Base-by-base conservation (phyloP, 2,113 vertebrate genomes). In the Protobothrops flavoviridis region DNA sequence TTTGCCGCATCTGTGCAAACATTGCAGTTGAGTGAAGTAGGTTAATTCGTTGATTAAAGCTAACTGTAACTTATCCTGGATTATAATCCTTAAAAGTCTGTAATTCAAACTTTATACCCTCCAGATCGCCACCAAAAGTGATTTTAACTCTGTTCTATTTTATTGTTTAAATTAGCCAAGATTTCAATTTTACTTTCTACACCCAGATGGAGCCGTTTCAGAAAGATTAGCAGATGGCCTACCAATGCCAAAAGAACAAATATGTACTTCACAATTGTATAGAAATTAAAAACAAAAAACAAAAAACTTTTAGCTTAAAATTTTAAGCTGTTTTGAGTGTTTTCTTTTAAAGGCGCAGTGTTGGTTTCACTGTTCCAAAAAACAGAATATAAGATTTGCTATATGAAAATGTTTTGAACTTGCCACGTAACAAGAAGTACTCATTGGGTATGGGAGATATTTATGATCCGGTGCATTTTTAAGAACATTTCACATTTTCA, bases 211-310 rank as follows among this genome's bases (percentile, higher is more conserved):
- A 96, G 94, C 90, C 94, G 87, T 97, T 97, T 97, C 93, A 95
- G 95, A 96, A 96, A 96, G 95, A 95, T 1, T 91, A 95, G 96
- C 95, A 94, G 92, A 96, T 93, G 91, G 97, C 97, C 97, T 97
- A 96, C 96, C 33, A 95, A 97, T 96, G 96, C 95, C 97, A 96
- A 97, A 97, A 97, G 97, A 94, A 94, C 96, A 96, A 97, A 97
- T 95, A 93, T 97, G 96, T 96, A 95, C 96, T 98, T 98, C 97
- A 96, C 96, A 96, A 94, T 97, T 98, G 96, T 98, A 97, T 96
- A 97, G 97, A 98, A 98, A 87, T 92, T 98, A 98, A 98, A 98
- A 98, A n/a, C n/a, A 97, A 98, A 94, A 94, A 48, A 6, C 45
- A 48, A 48, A 48, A 48, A 48, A 48, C 45, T 97, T 98, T 98